phyloP scores from a whole-genome alignment of 1,140 invertebrate genomes.

The Dendroctonus ponderosae region DNA sequence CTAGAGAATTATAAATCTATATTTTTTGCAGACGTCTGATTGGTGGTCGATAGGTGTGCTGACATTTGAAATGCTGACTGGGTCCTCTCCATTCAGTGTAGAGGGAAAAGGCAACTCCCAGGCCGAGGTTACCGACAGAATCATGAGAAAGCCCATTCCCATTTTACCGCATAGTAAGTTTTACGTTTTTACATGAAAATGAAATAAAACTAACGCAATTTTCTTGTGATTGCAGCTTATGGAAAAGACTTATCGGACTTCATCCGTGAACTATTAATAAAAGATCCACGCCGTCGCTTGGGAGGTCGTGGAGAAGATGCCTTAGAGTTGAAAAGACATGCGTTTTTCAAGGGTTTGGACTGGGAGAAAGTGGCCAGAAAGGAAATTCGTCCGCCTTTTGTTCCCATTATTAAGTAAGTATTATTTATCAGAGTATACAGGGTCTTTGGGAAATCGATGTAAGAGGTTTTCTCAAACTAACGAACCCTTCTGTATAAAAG shows the following conservation, averaged over 20 bases:
- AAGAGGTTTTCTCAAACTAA: no score
- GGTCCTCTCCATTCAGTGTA: slow-evolving; percentile 95
- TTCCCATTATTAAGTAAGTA: slow-evolving; percentile 74
- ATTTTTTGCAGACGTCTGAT: slow-evolving; percentile 78
- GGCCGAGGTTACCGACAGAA: slow-evolving; percentile 89
- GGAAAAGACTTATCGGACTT: slow-evolving; percentile 63
- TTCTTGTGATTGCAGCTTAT: slow-evolving; percentile 47
- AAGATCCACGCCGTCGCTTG: slow-evolving; percentile 81
- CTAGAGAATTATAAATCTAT: background rate
- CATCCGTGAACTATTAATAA: slow-evolving; percentile 75
- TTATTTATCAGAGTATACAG: no score
- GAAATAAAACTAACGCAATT: background rate
- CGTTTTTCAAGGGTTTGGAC: slow-evolving; percentile 76
- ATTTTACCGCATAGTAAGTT: slow-evolving; percentile 66
- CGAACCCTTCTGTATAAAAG: no score
- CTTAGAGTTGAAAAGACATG: slow-evolving; percentile 80
- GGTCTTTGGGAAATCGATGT: no score
- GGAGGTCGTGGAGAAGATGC: slow-evolving; percentile 80
- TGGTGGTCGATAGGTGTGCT: slow-evolving; percentile 98
- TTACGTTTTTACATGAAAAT: background rate
- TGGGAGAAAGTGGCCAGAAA: slow-evolving; percentile 76
- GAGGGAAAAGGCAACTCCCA: slow-evolving; percentile 91
- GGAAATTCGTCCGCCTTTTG: slow-evolving; percentile 76
- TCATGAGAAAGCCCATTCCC: slow-evolving; percentile 81
- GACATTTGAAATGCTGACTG: slow-evolving; percentile 94